Evolutionary conservation across 1,140 invertebrate species (phyloP).

Genomic region (Cyclargus thomasi): DNA sequence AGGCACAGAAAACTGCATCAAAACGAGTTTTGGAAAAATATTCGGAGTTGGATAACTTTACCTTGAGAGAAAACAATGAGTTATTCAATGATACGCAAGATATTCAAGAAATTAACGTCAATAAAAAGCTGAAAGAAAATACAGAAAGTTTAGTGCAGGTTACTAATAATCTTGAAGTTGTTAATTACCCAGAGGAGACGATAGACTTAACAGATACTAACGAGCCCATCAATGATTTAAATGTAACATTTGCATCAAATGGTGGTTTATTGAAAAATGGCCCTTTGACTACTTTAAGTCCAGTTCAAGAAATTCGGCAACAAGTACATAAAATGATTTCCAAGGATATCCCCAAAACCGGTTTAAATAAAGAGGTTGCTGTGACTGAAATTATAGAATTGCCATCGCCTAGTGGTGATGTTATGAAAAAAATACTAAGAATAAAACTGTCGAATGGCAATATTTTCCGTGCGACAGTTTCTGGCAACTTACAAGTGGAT

Average conservation of each 20-base stretch:
- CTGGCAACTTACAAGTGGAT: constrained; percentile 40
- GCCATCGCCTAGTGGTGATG: constrained; percentile 24
- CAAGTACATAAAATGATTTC: background rate
- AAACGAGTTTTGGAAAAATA: background rate
- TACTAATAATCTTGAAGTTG: background rate
- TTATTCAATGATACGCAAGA: background rate
- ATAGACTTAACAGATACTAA: background rate
- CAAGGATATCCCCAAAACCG: background rate
- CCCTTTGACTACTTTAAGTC: background rate
- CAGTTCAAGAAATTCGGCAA: background rate
- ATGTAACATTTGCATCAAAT: background rate
- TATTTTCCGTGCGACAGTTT: constrained; percentile 50
- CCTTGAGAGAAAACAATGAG: background rate
- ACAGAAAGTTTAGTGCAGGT: background rate
- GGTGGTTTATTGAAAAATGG: background rate
- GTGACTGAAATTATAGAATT: background rate
- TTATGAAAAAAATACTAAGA: constrained; percentile 39
- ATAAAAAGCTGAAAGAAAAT: background rate
- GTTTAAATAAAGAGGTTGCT: background rate
- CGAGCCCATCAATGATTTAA: background rate
- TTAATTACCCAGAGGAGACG: too few relatives aligned
- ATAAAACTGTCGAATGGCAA: constrained; percentile 52
- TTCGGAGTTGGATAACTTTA: background rate
- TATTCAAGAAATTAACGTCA: background rate
- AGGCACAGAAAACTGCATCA: background rate